A percentile compares a stretch with the other conserved stretches of the same genome.
Conservation (phyloP, 2,113 vertebrate genomes). For the Lagopus leucura region DNA sequence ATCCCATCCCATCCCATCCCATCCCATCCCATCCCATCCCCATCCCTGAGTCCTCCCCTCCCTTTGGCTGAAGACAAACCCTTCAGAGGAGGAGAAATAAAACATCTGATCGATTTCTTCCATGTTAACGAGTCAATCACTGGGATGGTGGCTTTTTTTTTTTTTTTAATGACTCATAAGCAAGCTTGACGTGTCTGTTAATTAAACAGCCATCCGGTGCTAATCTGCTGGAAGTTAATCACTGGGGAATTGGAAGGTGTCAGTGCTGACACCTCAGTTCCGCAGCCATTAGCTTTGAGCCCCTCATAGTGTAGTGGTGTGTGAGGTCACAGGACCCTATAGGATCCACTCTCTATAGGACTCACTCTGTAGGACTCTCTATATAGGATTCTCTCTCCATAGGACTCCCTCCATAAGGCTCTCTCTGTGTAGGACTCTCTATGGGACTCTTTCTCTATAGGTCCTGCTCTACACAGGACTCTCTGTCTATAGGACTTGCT, state of each 20-base stretch:
- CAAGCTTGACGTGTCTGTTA: constrained; percentile 79
- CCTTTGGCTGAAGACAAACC: not conserved
- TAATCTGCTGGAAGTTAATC: constrained; percentile 79
- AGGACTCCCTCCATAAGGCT: no score
- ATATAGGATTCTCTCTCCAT: no score
- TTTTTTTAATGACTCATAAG: constrained; percentile 77
- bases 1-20: no score
- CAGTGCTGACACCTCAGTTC: not conserved
- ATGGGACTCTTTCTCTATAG: no score
- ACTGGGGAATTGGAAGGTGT: constrained; percentile 74
- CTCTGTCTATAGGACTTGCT: no score
- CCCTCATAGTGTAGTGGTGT: no score
- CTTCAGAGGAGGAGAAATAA: constrained; percentile 27
- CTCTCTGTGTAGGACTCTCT: no score
- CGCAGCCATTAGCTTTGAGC: no score
- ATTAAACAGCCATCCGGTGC: constrained; percentile 80
- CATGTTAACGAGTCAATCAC: constrained; percentile 78
- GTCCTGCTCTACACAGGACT: no score
- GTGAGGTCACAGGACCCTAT: no score
- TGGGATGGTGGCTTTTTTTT: constrained; percentile 1
- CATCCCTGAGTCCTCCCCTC: not conserved
- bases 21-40: not conserved
- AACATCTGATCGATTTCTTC: constrained; percentile 76
- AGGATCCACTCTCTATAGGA: no score
- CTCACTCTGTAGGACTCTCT: no score